Conservation (phyloP, 2,888 invertebrate species). For the Hypena proboscidalis region DNA sequence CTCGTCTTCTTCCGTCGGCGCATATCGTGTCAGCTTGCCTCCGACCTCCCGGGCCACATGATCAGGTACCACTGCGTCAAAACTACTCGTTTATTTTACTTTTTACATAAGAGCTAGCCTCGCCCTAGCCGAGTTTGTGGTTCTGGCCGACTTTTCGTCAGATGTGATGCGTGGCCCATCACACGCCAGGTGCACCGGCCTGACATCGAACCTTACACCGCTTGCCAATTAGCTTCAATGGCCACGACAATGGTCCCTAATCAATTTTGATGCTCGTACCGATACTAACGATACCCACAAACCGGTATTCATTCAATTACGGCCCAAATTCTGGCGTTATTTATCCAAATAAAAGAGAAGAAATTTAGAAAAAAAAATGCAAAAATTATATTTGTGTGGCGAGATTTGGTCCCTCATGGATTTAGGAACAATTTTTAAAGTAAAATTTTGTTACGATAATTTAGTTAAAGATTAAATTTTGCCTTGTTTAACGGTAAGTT, state of each 20-base stretch:
- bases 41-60: constrained; percentile 85
- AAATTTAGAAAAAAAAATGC: constrained; percentile 10
- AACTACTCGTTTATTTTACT: constrained; percentile 73
- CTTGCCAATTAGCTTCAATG: constrained; percentile 78
- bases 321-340: constrained; percentile 10
- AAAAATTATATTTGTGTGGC: constrained; percentile 9
- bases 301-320: constrained; percentile 29
- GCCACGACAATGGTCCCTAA: constrained; percentile 68
- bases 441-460: too few species aligned
- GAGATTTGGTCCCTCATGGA: constrained; percentile 8
- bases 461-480: too few species aligned
- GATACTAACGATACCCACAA: constrained; percentile 39
- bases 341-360: constrained; percentile 15
- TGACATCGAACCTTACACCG: constrained; percentile 63
- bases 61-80: constrained; percentile 83
- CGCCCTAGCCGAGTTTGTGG: constrained; percentile 33
- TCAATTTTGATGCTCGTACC: constrained; percentile 54
- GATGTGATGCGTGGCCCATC: constrained; percentile 43
- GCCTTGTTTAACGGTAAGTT: too few species aligned
- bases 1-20: constrained; percentile 95
- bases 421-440: too few species aligned
- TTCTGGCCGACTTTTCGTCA: constrained; percentile 6
- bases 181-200: constrained; percentile 43
- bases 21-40: constrained; percentile 90
- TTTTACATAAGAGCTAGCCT: constrained; percentile 20